Evolutionary conservation across 1,140 invertebrate species (phyloP).

Genomic region (Heliconius eleuchia): DNA sequence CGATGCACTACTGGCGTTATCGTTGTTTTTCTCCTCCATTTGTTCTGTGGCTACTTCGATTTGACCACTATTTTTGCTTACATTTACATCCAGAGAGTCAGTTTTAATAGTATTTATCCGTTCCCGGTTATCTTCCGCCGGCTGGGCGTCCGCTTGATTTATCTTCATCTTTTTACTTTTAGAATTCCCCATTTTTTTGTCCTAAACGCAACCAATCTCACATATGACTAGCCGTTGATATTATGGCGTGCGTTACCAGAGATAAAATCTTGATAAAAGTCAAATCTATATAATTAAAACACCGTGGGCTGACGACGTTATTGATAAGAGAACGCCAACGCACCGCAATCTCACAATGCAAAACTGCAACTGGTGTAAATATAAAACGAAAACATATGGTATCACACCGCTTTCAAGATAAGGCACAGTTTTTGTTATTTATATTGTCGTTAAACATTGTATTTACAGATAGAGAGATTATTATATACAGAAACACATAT

Average conservation of each 20-base stretch:
- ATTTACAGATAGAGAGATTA: neutral
- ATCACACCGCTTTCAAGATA: conserved; percentile 26
- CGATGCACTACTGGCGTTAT: conserved; percentile 12
- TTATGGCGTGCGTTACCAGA: conserved; percentile 36
- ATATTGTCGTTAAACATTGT: conserved; percentile 12
- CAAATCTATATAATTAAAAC: conserved; percentile 53
- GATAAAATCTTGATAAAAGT: conserved; percentile 55
- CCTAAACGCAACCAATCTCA: conserved; percentile 41
- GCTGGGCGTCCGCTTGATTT: conserved; percentile 48
- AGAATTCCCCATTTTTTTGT: conserved; percentile 66
- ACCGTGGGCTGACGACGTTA: conserved; percentile 21
- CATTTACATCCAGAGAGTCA: conserved; percentile 51
- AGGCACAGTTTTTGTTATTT: conserved; percentile 11
- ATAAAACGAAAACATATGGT: conserved; percentile 27
- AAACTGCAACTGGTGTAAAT: conserved; percentile 31
- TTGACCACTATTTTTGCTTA: conserved; percentile 36
- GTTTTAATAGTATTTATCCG: conserved; percentile 68
- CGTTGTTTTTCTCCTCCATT: conserved; percentile 36
- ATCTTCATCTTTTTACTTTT: conserved; percentile 75
- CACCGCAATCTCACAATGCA: conserved; percentile 29
- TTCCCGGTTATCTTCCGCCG: conserved; percentile 48
- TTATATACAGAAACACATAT: neutral
- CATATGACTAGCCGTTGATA: conserved; percentile 44
- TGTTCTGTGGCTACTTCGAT: conserved; percentile 44
- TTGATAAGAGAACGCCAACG: conserved; percentile 20